Evolutionary conservation across 1,140 invertebrate species (phyloP), one percentile per base, ranked within the genome.

Genomic region (Adoxophyes honmai): DNA sequence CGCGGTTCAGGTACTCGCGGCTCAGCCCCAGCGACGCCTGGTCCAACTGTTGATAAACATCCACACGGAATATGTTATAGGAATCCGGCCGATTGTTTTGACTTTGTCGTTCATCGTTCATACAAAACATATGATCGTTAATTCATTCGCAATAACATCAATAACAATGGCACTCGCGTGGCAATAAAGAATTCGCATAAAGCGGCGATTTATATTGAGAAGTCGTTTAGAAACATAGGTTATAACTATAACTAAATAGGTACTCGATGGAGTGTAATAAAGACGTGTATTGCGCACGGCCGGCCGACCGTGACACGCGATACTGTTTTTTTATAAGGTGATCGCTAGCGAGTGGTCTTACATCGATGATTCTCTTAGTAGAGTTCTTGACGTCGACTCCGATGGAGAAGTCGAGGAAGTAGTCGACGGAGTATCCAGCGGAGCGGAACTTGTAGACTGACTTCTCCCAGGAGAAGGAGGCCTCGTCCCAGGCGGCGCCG

Each of bases 341-440:
- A 28, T 28, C 21, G 21, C 21, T 52, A 28, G 51, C 48, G 48
- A n/a, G 10, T 39, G 4, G 34, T 52, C 95, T 92, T 91, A 97
- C 96, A 90, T 97, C 96, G 68, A 98, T 96, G 28, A 96, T 91
- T 52, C 96, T 90, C 60, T 91, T 92, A 0, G 95, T 95, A 16
- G 95, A 96, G 81, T 98, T 98, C 80, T 96, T 97, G n/a, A 97
- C 91, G 87, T 98, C 96, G 5, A 96, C 94, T 2, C 93, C 93
- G 54, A 98, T 94, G 34, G 95, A 96, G 66, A 98, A 96, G 72
- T 98, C 96, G n/a, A 99, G 91, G 73, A 98, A 94, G 75, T 98
- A 97, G 81, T 98, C 96, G 36, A 96, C 94, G 4, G 95, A 96
- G 77, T 96, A 97, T 2, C 97, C 97, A 4, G 91, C 84, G 48